A percentile compares a stretch with the other conserved stretches of the same genome.
Conservation (phyloP, 2,113 vertebrate species). For the Gobius niger region DNA sequence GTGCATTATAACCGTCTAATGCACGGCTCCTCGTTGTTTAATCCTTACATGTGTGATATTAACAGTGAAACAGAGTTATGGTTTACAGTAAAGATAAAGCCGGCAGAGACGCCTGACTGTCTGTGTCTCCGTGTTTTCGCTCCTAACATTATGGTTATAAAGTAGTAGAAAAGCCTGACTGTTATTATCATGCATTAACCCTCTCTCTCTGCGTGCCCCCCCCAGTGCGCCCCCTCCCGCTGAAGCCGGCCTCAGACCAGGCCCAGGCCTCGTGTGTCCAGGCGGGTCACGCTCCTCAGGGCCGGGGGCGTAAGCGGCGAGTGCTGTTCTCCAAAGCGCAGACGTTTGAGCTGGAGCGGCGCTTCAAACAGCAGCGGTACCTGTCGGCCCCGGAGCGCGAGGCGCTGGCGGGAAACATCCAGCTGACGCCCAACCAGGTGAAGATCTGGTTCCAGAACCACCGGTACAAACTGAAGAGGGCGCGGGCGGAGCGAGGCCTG, state of each 20-base stretch:
- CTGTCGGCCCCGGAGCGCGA: slow-evolving; percentile 92
- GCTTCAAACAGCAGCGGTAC: slow-evolving; percentile 91
- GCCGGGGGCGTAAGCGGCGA: slow-evolving; percentile 81
- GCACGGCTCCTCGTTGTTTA: too few relatives aligned
- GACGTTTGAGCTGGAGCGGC: slow-evolving; percentile 88
- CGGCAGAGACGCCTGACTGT: too few relatives aligned
- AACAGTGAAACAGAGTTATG: too few relatives aligned
- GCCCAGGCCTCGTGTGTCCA: slow-evolving; percentile 73
- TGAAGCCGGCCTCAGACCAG: slow-evolving; percentile 63
- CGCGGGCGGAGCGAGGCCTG: slow-evolving; percentile 83
- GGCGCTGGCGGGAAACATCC: slow-evolving; percentile 89
- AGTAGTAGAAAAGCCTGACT: background rate
- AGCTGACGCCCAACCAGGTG: slow-evolving; percentile 91
- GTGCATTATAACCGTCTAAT: too few relatives aligned
- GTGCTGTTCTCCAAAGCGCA: slow-evolving; percentile 94
- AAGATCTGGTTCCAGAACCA: slow-evolving; percentile 99
- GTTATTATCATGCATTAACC: background rate
- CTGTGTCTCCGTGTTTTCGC: too few relatives aligned
- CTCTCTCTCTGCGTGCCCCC: background rate
- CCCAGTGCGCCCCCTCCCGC: background rate
- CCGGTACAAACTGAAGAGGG: slow-evolving; percentile 93
- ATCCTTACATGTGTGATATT: too few relatives aligned
- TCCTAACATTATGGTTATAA: too few relatives aligned
- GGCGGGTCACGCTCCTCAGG: slow-evolving; percentile 71
- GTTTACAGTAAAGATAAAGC: too few relatives aligned